phyloP scores from a whole-genome alignment of 2,797 vertebrate genomes.

The Semaprochilodus insignis region DNA sequence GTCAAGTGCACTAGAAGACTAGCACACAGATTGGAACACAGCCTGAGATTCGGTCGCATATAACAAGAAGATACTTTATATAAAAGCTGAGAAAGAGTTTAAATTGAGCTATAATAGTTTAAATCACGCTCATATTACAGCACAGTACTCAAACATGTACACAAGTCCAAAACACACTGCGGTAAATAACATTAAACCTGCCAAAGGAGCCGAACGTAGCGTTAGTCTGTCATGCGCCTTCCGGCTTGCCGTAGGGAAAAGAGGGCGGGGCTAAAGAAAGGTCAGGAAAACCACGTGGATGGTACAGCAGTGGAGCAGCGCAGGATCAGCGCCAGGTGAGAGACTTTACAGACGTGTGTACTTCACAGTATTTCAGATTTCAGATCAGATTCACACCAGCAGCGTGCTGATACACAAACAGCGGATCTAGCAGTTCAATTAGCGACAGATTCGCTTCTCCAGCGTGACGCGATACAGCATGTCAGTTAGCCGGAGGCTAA shows the following conservation, averaged over 20 bases:
- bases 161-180: too few relatives aligned
- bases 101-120: background rate
- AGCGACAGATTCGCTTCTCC: background rate
- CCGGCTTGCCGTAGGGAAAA: slow-evolving; percentile 52
- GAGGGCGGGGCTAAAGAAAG: slow-evolving; percentile 34
- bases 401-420: background rate
- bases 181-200: too few relatives aligned
- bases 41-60: background rate
- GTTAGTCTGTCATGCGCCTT: slow-evolving; percentile 43
- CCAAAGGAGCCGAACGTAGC: too few relatives aligned
- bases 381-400: background rate
- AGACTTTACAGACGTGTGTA: background rate
- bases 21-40: background rate
- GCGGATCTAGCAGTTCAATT: background rate
- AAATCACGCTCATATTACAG: background rate
- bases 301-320: background rate
- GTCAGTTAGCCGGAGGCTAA: slow-evolving; percentile 4
- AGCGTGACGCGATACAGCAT: background rate
- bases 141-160: too few relatives aligned
- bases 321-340: background rate
- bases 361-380: background rate
- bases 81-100: background rate
- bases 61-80: background rate
- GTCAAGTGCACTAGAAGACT: too few relatives aligned
- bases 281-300: slow-evolving; percentile 76